phyloP scores from a whole-genome alignment of 2,113 vertebrate species.

The Eublepharis macularius region DNA sequence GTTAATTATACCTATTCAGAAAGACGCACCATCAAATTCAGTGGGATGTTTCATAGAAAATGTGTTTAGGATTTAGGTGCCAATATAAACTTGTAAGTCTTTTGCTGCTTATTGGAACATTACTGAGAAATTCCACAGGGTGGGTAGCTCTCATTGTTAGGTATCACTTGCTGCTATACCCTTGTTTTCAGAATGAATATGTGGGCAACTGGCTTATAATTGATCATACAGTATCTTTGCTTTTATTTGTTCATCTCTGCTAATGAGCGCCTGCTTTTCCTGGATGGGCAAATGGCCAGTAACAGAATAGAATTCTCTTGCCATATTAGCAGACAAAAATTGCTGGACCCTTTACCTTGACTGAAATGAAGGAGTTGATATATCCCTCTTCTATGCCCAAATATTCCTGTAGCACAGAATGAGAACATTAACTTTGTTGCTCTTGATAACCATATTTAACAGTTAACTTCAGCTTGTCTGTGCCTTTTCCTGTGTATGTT shows the following conservation, averaged over 20 bases:
- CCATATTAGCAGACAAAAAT: neutral
- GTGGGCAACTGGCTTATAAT: neutral
- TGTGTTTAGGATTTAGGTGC: neutral
- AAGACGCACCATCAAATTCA: neutral
- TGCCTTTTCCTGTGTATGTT: neutral
- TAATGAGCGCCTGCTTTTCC: neutral
- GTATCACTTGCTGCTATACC: neutral
- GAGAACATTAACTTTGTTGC: neutral
- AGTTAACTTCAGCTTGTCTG: neutral
- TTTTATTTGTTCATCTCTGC: fast-evolving
- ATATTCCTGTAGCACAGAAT: neutral
- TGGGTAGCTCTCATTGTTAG: neutral
- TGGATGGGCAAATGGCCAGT: neutral
- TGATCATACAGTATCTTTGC: neutral
- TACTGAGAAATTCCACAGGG: neutral
- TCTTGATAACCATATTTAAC: neutral
- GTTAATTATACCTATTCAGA: neutral
- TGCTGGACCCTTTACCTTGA: neutral
- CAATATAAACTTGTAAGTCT: neutral
- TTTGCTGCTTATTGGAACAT: neutral
- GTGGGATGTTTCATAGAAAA: neutral
- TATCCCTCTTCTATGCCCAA: neutral
- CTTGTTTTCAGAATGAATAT: neutral
- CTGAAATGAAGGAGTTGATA: neutral
- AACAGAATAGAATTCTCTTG: neutral